A percentile compares a stretch with the other conserved stretches of the same genome.
phyloP scores from a whole-genome alignment of 2,113 vertebrate genomes.

The Nothocercus julius region DNA sequence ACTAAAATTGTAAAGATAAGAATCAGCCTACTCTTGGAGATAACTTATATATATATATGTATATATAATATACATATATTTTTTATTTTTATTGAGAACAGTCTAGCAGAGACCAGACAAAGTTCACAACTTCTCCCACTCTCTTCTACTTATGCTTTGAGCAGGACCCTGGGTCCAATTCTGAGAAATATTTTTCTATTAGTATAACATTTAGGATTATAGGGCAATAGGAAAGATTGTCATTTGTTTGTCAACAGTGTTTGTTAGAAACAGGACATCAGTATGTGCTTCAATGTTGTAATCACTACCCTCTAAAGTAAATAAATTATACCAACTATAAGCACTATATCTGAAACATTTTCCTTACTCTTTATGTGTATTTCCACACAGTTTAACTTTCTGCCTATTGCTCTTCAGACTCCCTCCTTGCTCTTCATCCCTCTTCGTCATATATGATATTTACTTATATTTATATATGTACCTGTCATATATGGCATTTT shows the following conservation, averaged over 20 bases:
- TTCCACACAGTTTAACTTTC: neutral
- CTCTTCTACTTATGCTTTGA: neutral
- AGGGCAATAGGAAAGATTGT: neutral
- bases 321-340: neutral
- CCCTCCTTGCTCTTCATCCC: neutral
- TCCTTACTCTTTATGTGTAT: neutral
- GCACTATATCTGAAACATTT: neutral
- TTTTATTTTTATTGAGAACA: too few relatives aligned
- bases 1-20: neutral
- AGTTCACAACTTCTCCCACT: neutral
- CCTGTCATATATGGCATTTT: neutral
- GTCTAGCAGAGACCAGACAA: neutral
- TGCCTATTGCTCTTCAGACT: neutral
- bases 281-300: neutral
- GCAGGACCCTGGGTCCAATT: neutral
- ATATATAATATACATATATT: too few relatives aligned
- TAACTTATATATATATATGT: too few relatives aligned
- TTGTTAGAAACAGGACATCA: neutral
- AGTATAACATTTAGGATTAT: neutral
- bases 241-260: neutral
- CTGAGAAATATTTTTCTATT: neutral
- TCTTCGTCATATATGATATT: rapidly evolving
- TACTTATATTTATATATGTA: neutral
- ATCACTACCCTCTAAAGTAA: rapidly evolving
- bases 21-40: neutral